These are phyloP conservation scores for Ictalurus furcatus DNA, from an alignment of 2,113 vertebrate genomes.

Conservation along the genomic window DNA sequence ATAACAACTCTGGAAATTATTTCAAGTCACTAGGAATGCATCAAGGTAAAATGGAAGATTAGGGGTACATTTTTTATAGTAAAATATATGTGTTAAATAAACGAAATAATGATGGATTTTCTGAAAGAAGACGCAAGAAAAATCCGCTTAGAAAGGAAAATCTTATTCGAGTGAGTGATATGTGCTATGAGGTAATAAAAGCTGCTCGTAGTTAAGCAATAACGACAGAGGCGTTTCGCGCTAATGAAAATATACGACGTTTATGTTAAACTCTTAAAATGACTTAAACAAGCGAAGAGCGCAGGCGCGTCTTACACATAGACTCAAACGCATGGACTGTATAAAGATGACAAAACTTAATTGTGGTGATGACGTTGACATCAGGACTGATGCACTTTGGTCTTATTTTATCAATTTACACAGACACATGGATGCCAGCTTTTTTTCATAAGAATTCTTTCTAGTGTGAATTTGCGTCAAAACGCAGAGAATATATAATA, in stretches of 20 bases:
- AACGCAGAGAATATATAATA: neutral
- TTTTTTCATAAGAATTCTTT: neutral
- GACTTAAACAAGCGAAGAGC: neutral
- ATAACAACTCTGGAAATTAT: neutral
- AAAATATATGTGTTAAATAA: neutral
- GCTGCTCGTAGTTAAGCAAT: constrained; percentile 12
- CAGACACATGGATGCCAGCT: neutral
- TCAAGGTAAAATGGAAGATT: neutral
- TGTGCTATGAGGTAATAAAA: constrained; percentile 8
- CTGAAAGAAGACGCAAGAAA: neutral
- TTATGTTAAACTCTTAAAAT: constrained; percentile 25
- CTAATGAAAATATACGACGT: constrained; percentile 42
- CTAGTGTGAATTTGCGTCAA: neutral
- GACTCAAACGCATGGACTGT: no score
- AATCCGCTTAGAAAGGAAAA: neutral
- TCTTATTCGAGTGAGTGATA: neutral
- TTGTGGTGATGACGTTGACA: neutral
- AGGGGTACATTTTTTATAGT: neutral
- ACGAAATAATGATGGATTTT: neutral
- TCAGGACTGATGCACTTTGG: neutral
- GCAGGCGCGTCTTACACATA: neutral
- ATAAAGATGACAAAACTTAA: neutral
- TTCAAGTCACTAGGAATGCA: neutral
- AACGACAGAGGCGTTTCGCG: constrained; percentile 37
- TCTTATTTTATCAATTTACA: neutral